Conservation (phyloP, 1,140 invertebrate species). For the Drosophila eugracilis region DNA sequence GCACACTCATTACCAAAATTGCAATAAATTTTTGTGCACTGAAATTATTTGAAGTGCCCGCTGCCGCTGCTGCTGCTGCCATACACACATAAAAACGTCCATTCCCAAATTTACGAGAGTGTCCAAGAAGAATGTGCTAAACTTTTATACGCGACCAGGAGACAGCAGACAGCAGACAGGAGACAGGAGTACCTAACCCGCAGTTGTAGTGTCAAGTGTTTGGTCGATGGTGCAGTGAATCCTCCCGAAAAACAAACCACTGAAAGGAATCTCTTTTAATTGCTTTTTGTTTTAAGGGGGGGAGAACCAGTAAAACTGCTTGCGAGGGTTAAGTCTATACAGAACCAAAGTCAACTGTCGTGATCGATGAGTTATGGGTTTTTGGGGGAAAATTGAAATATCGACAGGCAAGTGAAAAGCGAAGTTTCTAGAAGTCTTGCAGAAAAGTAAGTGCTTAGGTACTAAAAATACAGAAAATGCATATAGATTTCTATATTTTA, state of each 20-base stretch:
- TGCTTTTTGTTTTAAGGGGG: slow-evolving; percentile 60
- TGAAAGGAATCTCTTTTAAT: slow-evolving; percentile 67
- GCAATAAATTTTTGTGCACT: slow-evolving; percentile 79
- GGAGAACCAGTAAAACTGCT: slow-evolving; percentile 26
- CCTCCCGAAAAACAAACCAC: slow-evolving; percentile 33
- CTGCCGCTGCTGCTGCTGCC: too few species aligned
- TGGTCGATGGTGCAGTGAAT: neutral
- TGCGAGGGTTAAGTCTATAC: slow-evolving; percentile 39
- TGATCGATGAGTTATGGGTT: slow-evolving; percentile 49
- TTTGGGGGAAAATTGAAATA: slow-evolving; percentile 45
- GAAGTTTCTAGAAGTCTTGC: neutral
- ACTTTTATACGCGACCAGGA: slow-evolving; percentile 57
- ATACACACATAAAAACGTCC: slow-evolving; percentile 80
- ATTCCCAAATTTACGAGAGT: slow-evolving; percentile 72
- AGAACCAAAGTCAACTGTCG: slow-evolving; percentile 43
- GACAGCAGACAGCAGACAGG: too few species aligned
- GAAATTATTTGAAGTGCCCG: slow-evolving; percentile 80
- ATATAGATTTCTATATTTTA: too few species aligned
- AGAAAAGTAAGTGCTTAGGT: neutral
- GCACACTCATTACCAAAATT: slow-evolving; percentile 82
- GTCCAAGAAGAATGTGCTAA: slow-evolving; percentile 61
- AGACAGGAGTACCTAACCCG: slow-evolving; percentile 46
- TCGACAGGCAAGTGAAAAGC: slow-evolving; percentile 39
- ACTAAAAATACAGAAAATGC: neutral
- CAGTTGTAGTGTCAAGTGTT: slow-evolving; percentile 49